These are phyloP conservation scores for Urosaurus nigricauda DNA, from an alignment of 2,797 vertebrate species.

Conservation along the genomic window DNA sequence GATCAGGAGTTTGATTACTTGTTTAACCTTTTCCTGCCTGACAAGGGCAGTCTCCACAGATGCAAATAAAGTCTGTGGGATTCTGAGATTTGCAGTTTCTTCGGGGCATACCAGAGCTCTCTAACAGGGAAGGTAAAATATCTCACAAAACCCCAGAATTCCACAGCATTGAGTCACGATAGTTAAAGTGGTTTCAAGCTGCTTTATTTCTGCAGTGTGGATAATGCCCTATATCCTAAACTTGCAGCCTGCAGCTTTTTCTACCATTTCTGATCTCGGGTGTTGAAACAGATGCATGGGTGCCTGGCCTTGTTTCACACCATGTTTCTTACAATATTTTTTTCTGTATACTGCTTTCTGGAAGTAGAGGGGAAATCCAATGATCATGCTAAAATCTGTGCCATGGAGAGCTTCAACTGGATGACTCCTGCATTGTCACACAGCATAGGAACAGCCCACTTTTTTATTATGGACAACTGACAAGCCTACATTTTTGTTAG, in stretches of 20 bases:
- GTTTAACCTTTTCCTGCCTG: conserved; percentile 30
- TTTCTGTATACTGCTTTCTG: not conserved
- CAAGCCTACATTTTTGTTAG: not conserved
- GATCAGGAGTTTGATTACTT: conserved; percentile 21
- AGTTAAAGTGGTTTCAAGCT: no score
- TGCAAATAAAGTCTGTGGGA: not conserved
- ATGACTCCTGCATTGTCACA: not conserved
- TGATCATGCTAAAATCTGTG: not conserved
- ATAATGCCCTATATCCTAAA: not conserved
- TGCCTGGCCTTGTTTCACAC: not conserved
- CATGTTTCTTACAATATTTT: not conserved
- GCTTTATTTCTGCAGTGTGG: no score
- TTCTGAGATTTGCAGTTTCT: no score
- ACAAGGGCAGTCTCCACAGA: not conserved
- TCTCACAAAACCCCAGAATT: no score
- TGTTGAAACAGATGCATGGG: not conserved
- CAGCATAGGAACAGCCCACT: not conserved
- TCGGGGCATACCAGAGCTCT: no score
- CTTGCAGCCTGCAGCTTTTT: not conserved
- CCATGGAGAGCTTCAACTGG: not conserved
- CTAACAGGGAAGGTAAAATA: no score
- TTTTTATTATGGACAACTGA: not conserved
- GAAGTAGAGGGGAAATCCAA: not conserved
- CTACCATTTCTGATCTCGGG: no score
- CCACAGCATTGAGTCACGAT: no score